These are phyloP conservation scores for Ectemnius cavifrons DNA, from an alignment of 2,888 invertebrate species.

Conservation along the genomic window DNA sequence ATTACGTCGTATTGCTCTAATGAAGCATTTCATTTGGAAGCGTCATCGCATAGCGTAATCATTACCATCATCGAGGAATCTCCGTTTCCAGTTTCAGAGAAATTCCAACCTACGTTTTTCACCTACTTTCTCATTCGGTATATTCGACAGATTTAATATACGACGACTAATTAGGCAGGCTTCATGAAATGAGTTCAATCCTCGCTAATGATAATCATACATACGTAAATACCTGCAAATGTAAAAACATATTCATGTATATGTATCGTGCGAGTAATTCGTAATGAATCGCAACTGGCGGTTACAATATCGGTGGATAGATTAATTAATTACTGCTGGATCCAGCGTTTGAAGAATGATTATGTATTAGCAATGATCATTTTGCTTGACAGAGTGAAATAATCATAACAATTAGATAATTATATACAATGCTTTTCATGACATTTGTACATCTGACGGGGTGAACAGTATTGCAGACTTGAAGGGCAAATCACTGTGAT, in stretches of 20 bases:
- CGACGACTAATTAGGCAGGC: too few species aligned
- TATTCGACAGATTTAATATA: too few species aligned
- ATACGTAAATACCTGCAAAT: too few species aligned
- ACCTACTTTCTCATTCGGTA: constrained; percentile 1
- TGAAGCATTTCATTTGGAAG: constrained; percentile 52
- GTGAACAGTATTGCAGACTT: too few species aligned
- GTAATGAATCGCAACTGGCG: too few species aligned
- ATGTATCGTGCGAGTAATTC: too few species aligned
- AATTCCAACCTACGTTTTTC: constrained; percentile 24
- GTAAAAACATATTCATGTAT: too few species aligned
- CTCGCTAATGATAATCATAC: too few species aligned
- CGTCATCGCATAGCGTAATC: constrained; percentile 45
- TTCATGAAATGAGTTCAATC: too few species aligned
- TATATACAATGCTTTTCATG: constrained; percentile 12
- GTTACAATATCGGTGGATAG: too few species aligned
- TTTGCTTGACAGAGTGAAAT: constrained; percentile 25
- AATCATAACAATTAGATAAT: constrained; percentile 43
- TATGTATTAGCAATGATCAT: constrained; percentile 19
- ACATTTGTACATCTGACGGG: too few species aligned
- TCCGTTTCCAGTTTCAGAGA: constrained; percentile 9
- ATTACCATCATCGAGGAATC: constrained; percentile 51
- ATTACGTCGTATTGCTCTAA: constrained; percentile 50
- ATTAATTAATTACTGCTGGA: constrained; percentile 16
- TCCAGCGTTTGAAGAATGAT: constrained; percentile 19
- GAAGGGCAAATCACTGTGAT: not conserved